Evolutionary conservation across 2,888 invertebrate genomes (phyloP), one percentile per base, ranked within the genome.

Genomic region (Thera obeliscata): DNA sequence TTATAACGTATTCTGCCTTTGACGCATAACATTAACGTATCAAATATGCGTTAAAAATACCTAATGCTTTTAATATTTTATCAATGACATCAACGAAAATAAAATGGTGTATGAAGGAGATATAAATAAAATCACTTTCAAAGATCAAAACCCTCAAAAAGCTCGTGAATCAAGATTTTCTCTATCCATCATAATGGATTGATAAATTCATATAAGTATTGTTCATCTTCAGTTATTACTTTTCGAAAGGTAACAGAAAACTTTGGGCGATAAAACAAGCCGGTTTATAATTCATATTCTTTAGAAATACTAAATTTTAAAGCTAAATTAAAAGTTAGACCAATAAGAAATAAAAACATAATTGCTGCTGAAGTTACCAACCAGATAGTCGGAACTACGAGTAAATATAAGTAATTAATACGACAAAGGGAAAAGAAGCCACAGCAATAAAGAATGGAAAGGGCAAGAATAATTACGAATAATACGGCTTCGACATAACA

Each of bases 381-480:
- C 22, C 22, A 5, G 38, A 7, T 41, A 41, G 41, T 4, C 5
- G 6, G 41, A 41, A 41, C 5, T 46, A 46, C 2, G 9, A 9
- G 2, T 46, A 46, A 2, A 46, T 46, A 46, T 46, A 46, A 77
- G 79, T 79, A 80, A 83, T 79, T 81, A 52, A 83, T 46, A 83
- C 81, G 79, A 82, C 74, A 85, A 85, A 84, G 79, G 80, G 77
- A 78, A 82, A 80, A 76, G 85, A 87, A 87, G 79, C 85, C 87
- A 71, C 79, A 82, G 79, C 85, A 85, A 81, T 76, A 79, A 81
- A 75, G 74, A 79, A 77, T 79, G 77, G 78, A 81, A 84, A 85
- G 81, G 79, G 81, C 81, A 83, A 77, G 80, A 81, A 83, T 89
- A 88, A 91, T 89, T 87, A 89, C 84, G 81, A 87, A 84, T 86